Conservation (phyloP, 1,140 invertebrate genomes). For the Theocolax elegans region DNA sequence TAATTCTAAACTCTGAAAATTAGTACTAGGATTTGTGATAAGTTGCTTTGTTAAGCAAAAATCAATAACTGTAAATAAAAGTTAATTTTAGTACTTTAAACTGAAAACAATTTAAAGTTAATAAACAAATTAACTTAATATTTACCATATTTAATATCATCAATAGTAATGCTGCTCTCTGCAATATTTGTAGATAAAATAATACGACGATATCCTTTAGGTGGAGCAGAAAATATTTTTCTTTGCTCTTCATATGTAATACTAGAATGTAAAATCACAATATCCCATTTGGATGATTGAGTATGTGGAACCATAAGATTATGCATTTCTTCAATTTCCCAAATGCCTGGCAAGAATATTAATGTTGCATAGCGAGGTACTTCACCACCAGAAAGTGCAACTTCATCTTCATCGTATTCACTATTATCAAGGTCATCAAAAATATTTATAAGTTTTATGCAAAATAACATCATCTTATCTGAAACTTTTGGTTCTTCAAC, state of each 20-base stretch:
- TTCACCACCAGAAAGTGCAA: constrained; percentile 40
- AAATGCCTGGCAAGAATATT: constrained; percentile 88
- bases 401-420: constrained; percentile 47
- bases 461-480: constrained; percentile 70
- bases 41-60: constrained; percentile 92
- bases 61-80: constrained; percentile 83
- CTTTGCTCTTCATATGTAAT: constrained; percentile 81
- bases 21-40: constrained; percentile 77
- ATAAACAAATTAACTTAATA: not conserved
- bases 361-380: constrained; percentile 75
- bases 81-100: constrained; percentile 22
- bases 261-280: constrained; percentile 79
- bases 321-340: constrained; percentile 81
- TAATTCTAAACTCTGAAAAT: constrained; percentile 83
- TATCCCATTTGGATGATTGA: constrained; percentile 67
- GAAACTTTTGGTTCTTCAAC: constrained; percentile 68
- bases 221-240: constrained; percentile 74
- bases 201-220: constrained; percentile 77
- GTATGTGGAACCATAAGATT: constrained; percentile 47
- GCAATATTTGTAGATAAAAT: constrained; percentile 97
- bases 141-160: constrained; percentile 88
- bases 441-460: constrained; percentile 73
- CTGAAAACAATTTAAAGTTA: constrained; percentile 3
- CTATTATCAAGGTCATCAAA: constrained; percentile 77
- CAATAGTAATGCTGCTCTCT: constrained; percentile 96